phyloP scores from a whole-genome alignment of 2,888 invertebrate genomes.

The Synergus japonicus region DNA sequence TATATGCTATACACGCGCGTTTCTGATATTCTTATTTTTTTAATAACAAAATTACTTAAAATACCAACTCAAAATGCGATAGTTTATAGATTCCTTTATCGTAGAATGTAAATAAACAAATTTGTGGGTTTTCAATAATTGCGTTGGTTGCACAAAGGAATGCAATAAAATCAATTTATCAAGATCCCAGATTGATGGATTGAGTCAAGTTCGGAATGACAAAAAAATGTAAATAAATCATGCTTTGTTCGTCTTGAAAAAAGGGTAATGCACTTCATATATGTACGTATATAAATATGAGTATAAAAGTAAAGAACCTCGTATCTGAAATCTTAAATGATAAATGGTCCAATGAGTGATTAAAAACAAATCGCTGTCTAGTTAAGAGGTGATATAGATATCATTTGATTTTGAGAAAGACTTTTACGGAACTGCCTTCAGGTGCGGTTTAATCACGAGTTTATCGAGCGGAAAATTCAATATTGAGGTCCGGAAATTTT shows the following conservation, averaged over 20 bases:
- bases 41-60: too few relatives aligned
- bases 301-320: background rate
- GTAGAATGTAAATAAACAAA: background rate
- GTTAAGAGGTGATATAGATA: background rate
- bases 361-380: constrained; percentile 42
- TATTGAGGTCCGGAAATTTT: constrained; percentile 43
- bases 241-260: constrained; percentile 6
- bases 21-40: too few relatives aligned
- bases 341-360: constrained; percentile 40
- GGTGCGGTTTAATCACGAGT: constrained; percentile 55
- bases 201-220: background rate
- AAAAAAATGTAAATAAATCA: background rate
- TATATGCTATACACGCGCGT: too few relatives aligned
- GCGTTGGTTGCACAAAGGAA: background rate
- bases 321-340: constrained; percentile 46
- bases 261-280: constrained; percentile 16
- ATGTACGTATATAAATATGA: background rate
- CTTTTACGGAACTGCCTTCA: constrained; percentile 28
- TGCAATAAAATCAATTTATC: constrained; percentile 2
- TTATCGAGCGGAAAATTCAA: constrained; percentile 59
- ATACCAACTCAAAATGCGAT: too few relatives aligned
- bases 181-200: constrained; percentile 1
- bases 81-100: background rate
- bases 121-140: background rate
- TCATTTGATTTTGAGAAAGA: constrained; percentile 1